phyloP scores from a whole-genome alignment of 2,888 invertebrate genomes.

The Augiades crinisus region DNA sequence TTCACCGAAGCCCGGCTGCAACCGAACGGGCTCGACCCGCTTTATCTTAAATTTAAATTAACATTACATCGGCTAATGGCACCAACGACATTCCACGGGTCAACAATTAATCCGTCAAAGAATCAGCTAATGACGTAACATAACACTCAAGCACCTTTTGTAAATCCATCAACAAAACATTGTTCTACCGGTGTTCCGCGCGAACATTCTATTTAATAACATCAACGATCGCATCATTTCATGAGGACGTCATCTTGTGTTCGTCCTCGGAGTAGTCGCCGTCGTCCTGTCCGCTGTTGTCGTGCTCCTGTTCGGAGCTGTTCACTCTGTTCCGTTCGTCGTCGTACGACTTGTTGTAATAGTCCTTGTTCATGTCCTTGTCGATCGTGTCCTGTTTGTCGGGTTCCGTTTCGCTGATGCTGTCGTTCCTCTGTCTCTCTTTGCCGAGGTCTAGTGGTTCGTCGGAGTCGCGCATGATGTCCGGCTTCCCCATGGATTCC shows the following conservation, averaged over 20 bases:
- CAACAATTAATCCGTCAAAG: constrained; percentile 68
- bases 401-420: constrained; percentile 61
- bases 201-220: constrained; percentile 45
- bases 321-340: constrained; percentile 51
- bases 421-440: constrained; percentile 65
- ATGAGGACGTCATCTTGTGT: constrained; percentile 64
- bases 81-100: constrained; percentile 79
- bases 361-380: constrained; percentile 61
- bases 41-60: constrained; percentile 56
- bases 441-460: constrained; percentile 80
- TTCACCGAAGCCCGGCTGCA: constrained; percentile 13
- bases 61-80: constrained; percentile 73
- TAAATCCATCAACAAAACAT: constrained; percentile 64
- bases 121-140: constrained; percentile 71
- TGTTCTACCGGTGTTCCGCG: constrained; percentile 50
- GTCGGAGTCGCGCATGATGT: constrained; percentile 77
- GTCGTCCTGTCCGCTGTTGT: constrained; percentile 65
- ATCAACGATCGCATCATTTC: constrained; percentile 49
- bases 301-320: constrained; percentile 54
- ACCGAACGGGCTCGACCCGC: constrained; percentile 38
- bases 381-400: constrained; percentile 80
- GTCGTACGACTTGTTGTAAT: constrained; percentile 57
- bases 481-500: constrained; percentile 77
- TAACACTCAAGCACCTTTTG: constrained; percentile 77
- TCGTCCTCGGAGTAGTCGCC: constrained; percentile 76